phyloP scores from a whole-genome alignment of 2,797 vertebrate genomes.

The Tapera naevia region DNA sequence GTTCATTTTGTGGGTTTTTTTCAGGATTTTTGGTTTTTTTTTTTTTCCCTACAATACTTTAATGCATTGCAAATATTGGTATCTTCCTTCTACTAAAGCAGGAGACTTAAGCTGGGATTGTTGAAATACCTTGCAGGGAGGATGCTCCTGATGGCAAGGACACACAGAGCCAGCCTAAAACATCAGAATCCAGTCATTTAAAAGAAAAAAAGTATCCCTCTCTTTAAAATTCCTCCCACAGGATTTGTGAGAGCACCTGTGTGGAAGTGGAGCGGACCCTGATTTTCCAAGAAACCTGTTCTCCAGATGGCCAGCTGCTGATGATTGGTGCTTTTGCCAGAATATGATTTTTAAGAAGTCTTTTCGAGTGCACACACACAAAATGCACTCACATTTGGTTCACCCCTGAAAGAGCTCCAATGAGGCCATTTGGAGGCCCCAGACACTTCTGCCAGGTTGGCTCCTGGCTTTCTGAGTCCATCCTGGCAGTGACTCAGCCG shows the following conservation, averaged over 20 bases:
- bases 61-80: background rate
- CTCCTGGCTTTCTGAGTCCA: background rate
- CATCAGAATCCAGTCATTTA: background rate
- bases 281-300: background rate
- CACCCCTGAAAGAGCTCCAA: background rate
- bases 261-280: background rate
- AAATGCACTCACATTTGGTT: accelerated
- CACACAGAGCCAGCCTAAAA: background rate
- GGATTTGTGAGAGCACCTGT: background rate
- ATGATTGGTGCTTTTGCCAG: accelerated
- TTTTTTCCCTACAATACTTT: background rate
- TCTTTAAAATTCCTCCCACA: background rate
- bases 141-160: background rate
- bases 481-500: background rate
- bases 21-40: background rate
- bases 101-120: background rate
- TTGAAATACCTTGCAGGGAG: background rate
- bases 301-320: background rate
- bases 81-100: background rate
- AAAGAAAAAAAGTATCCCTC: background rate
- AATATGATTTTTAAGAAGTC: background rate
- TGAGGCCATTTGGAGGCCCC: accelerated
- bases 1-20: too few species aligned
- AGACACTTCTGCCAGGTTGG: background rate
- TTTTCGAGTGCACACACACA: background rate